These are phyloP conservation scores for Agrotis puta DNA, from an alignment of 2,888 invertebrate genomes.

Conservation along the genomic window DNA sequence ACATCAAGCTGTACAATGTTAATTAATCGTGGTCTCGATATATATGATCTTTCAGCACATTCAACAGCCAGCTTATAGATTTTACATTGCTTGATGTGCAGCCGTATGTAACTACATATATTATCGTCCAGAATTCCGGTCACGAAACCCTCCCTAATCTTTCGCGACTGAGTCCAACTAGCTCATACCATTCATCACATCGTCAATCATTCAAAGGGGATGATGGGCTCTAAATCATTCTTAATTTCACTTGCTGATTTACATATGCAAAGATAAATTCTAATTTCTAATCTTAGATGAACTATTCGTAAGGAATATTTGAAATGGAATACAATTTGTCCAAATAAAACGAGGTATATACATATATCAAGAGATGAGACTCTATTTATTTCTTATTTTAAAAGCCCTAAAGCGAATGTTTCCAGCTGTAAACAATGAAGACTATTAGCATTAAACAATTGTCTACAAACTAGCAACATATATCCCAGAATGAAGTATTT, in stretches of 20 bases:
- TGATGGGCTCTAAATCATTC: slow-evolving; percentile 9
- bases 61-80: too few species aligned
- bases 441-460: slow-evolving; percentile 12
- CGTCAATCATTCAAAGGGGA: slow-evolving; percentile 23
- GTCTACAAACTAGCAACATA: neutral
- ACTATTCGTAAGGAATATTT: neutral
- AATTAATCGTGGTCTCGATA: too few species aligned
- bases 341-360: neutral
- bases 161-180: slow-evolving; percentile 11
- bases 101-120: slow-evolving; percentile 5
- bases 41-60: too few species aligned
- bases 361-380: slow-evolving; percentile 1
- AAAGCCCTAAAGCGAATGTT: neutral
- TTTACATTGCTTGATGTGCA: too few species aligned
- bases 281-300: neutral
- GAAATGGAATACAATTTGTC: neutral
- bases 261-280: slow-evolving; percentile 2
- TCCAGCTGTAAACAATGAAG: neutral
- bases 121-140: slow-evolving; percentile 10
- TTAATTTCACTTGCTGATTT: neutral
- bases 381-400: slow-evolving; percentile 19
- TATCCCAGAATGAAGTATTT: neutral
- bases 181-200: slow-evolving; percentile 11
- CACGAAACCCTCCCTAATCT: slow-evolving; percentile 15
- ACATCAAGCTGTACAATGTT: too few species aligned